Conservation (phyloP, 2,113 vertebrate species). For the Ursus arctos region DNA sequence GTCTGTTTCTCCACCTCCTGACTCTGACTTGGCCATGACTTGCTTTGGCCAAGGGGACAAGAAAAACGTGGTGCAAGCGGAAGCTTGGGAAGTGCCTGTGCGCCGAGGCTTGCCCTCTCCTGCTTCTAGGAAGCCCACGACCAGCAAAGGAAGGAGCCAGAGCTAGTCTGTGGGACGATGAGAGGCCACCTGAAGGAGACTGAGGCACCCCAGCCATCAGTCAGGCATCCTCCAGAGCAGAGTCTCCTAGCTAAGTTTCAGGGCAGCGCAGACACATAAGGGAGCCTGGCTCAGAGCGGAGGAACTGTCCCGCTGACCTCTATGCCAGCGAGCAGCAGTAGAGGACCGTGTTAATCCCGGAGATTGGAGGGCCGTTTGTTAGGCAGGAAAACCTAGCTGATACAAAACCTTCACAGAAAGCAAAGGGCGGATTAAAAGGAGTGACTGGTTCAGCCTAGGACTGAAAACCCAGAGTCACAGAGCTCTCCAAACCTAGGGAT, state of each 20-base stretch:
- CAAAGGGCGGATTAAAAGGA: neutral
- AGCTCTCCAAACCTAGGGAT: neutral
- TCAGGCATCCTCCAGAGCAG: neutral
- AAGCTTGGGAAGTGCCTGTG: neutral
- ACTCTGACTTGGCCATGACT: neutral
- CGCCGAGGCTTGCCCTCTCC: neutral
- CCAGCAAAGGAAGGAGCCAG: neutral
- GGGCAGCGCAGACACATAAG: neutral
- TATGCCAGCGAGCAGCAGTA: neutral
- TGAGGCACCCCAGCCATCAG: neutral
- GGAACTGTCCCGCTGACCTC: neutral
- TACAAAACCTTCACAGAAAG: neutral
- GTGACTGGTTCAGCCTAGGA: neutral
- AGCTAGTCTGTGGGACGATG: neutral
- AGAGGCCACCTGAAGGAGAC: neutral
- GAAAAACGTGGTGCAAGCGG: neutral
- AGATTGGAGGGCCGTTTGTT: neutral
- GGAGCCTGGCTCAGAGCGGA: neutral
- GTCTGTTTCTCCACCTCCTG: neutral
- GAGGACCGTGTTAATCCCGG: neutral
- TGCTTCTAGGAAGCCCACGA: neutral
- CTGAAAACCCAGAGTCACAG: neutral
- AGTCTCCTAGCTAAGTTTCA: neutral
- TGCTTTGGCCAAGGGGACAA: neutral
- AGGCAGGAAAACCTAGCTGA: neutral